Conservation (phyloP, 2,888 invertebrate genomes). For the Liopterus haemorrhoidalis region DNA sequence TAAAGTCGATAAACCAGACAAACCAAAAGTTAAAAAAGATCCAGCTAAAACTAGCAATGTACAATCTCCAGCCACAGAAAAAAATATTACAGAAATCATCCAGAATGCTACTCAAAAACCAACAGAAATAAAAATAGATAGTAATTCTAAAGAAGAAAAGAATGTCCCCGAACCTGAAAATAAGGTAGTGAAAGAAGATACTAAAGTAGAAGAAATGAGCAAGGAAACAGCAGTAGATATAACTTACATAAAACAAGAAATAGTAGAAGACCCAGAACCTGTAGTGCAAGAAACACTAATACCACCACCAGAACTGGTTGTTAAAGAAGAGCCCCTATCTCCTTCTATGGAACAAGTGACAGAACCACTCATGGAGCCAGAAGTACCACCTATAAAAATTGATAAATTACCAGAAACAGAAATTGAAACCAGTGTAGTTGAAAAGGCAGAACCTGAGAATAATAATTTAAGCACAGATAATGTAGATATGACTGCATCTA, state of each 20-base stretch:
- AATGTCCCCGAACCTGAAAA: conserved; percentile 16
- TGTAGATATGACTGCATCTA: conserved; percentile 52
- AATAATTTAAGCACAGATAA: conserved; percentile 27
- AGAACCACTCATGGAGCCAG: conserved; percentile 17
- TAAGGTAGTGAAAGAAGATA: conserved; percentile 12
- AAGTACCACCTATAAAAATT: conserved; percentile 25
- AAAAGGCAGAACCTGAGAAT: neutral
- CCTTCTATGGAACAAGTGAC: conserved; percentile 22
- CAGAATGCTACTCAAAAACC: conserved; percentile 16
- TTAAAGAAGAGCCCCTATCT: conserved; percentile 18
- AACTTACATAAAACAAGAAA: conserved; percentile 5
- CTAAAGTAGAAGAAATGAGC: conserved; percentile 16
- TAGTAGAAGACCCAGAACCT: conserved; percentile 7
- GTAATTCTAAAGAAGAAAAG: conserved; percentile 5
- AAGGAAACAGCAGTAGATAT: conserved; percentile 12
- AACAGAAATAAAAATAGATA: conserved; percentile 12
- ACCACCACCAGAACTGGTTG: conserved; percentile 18
- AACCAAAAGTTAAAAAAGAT: conserved; percentile 3
- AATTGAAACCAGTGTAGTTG: too few species aligned
- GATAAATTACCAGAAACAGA: conserved; percentile 21
- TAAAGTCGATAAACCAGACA: conserved; percentile 14
- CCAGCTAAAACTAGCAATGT: conserved; percentile 17
- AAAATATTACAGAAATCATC: conserved; percentile 16
- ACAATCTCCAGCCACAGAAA: conserved; percentile 17
- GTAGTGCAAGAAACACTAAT: conserved; percentile 24